Percentiles rank a stretch among this genome's conserved stretches.
phyloP scores from a whole-genome alignment of 1,140 invertebrate genomes.

The Diachasma alloeum region DNA sequence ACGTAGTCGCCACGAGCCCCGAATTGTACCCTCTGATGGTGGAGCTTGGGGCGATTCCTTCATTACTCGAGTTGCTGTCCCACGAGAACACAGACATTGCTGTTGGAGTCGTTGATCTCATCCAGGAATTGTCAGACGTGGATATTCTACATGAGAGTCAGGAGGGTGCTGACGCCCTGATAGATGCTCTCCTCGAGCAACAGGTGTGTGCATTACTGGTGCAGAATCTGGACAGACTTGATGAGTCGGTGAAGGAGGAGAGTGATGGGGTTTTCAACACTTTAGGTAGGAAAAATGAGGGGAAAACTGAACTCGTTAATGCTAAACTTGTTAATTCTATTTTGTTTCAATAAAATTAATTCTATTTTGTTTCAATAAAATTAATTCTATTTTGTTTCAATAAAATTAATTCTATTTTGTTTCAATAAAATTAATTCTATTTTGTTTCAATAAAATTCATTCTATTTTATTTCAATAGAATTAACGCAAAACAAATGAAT shows the following conservation, averaged over 20 bases:
- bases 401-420: no score
- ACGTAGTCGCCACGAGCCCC: slow-evolving; percentile 93
- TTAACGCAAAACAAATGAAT: no score
- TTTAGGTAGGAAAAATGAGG: slow-evolving; percentile 21
- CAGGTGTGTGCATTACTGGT: slow-evolving; percentile 92
- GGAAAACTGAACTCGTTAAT: no score
- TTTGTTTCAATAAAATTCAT: no score
- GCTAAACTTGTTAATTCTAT: no score
- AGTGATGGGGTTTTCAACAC: slow-evolving; percentile 87
- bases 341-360: no score
- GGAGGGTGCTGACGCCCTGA: slow-evolving; percentile 80
- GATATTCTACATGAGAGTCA: slow-evolving; percentile 93
- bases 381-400: no score
- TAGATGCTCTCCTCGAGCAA: slow-evolving; percentile 83
- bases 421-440: no score
- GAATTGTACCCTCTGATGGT: slow-evolving; percentile 94
- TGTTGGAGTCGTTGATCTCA: slow-evolving; percentile 81
- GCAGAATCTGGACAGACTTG: slow-evolving; percentile 92
- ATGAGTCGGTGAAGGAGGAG: slow-evolving; percentile 95
- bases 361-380: no score
- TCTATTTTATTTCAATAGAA: no score
- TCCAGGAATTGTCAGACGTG: slow-evolving; percentile 95
- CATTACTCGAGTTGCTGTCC: slow-evolving; percentile 89
- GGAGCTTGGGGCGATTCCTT: slow-evolving; percentile 87
- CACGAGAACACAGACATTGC: slow-evolving; percentile 98